Conservation (phyloP, 2,888 invertebrate species). For the Aspidapion aeneum region DNA sequence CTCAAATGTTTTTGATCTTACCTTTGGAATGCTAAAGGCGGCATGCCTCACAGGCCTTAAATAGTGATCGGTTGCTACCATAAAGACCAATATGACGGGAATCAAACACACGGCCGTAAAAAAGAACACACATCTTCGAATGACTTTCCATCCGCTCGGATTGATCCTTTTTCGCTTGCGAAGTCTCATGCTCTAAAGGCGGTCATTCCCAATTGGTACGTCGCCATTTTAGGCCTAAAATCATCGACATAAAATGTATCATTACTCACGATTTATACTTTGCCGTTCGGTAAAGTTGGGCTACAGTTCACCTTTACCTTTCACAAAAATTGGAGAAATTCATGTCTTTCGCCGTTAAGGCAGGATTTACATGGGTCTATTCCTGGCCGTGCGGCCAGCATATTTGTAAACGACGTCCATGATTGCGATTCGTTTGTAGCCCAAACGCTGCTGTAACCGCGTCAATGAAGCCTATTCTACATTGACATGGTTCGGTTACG, state of each 20-base stretch:
- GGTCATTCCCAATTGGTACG: not conserved
- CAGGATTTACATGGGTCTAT: no score
- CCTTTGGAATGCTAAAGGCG: slow-evolving; percentile 45
- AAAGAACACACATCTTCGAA: slow-evolving; percentile 58
- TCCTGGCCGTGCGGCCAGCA: no score
- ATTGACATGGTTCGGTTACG: no score
- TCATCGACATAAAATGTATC: not conserved
- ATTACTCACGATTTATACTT: no score
- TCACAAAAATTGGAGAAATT: no score
- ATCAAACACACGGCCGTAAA: slow-evolving; percentile 59
- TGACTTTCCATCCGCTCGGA: slow-evolving; percentile 43
- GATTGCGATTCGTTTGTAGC: no score
- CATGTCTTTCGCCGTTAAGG: no score
- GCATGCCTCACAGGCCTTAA: slow-evolving; percentile 50
- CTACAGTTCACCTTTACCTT: no score
- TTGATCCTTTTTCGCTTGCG: slow-evolving; percentile 46
- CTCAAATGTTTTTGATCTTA: slow-evolving; percentile 27
- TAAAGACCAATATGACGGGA: slow-evolving; percentile 56
- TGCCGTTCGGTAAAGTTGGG: no score
- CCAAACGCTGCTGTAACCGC: no score
- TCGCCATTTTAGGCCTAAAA: not conserved
- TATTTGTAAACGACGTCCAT: no score
- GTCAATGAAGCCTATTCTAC: no score
- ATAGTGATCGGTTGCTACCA: slow-evolving; percentile 60
- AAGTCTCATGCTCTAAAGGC: slow-evolving; percentile 43